These are phyloP conservation scores for Doryteuthis pealeii DNA, from an alignment of 1,140 invertebrate genomes.

Conservation along the genomic window DNA sequence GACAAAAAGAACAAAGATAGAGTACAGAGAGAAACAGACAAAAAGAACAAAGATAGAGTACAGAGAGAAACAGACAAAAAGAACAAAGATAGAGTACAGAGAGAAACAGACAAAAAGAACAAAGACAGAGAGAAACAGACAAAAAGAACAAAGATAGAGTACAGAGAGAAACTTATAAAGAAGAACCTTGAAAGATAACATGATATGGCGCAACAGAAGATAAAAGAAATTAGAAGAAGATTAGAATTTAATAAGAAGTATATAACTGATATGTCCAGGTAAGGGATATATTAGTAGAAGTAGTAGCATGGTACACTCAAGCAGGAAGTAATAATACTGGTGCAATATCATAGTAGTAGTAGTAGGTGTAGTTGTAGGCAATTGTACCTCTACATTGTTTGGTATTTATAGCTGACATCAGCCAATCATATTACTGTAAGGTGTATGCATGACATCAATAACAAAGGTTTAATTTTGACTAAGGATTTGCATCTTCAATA, in stretches of 20 bases:
- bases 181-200: not conserved
- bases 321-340: not conserved
- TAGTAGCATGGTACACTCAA: not conserved
- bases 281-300: too few relatives aligned
- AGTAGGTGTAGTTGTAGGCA: too few relatives aligned
- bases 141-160: not conserved
- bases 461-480: too few relatives aligned
- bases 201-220: not conserved
- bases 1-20: not conserved
- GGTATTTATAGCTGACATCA: too few relatives aligned
- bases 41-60: not conserved
- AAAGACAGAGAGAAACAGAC: not conserved
- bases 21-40: not conserved
- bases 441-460: too few relatives aligned
- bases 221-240: not conserved
- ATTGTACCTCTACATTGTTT: too few relatives aligned
- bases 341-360: too few relatives aligned
- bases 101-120: not conserved
- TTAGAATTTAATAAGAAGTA: not conserved
- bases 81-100: not conserved
- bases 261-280: not conserved
- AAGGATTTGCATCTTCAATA: too few relatives aligned
- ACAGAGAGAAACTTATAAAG: not conserved
- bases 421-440: too few relatives aligned
- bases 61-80: not conserved